Base-by-base conservation (phyloP, 2,888 invertebrate species). In the Xanthia icteritia region DNA sequence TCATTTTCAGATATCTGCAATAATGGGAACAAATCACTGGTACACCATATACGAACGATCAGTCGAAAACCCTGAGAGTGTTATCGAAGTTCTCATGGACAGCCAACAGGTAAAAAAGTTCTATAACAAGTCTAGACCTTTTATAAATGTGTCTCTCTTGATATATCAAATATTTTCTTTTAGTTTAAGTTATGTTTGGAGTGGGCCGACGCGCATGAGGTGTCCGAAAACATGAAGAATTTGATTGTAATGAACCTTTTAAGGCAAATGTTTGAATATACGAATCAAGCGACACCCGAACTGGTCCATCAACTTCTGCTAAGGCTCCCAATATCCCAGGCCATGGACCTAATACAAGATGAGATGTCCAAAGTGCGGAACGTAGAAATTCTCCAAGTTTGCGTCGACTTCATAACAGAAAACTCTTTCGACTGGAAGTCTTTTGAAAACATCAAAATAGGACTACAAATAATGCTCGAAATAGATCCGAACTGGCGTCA, bases 181-280 rank as follows among this genome's bases (percentile, higher is more conserved):
- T 94, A 61, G 97, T 97, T 97, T 82, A 97, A 97, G 86, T 90
- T 98, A 2, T 97, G 98, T 85, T 94, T 98, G 67, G 97, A 98
- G 81, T 98, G 98, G 97, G 97, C 98, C 17, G 97, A 97, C 67
- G 97, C 97, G 17, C 97, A 98, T 83, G 95, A 97, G 36, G 96
- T 97, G 27, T 97, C 97, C 0, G 95, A 97, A 65, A 95, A 97
- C 84, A 96, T 97, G 91, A 97, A 97, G 82, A 96, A 97, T 90
- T 89, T 97, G 82, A 95, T 97, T 73, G 95, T 96, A 0, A 94
- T 95, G 88, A 97, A 96, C 93, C 97, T 97, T 5, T 91, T 98
- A 27, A 93, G 97, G 2, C 97, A 97, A 76, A 91, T 97, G 51
- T 97, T 98, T 82, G 97, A 97, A 86, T 96, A 96, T 81, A 95